Percentiles rank a stretch among this genome's conserved stretches.
Evolutionary conservation across 92 coral and sea anemone species (phyloP).

Genomic region (Bergia sp.): DNA sequence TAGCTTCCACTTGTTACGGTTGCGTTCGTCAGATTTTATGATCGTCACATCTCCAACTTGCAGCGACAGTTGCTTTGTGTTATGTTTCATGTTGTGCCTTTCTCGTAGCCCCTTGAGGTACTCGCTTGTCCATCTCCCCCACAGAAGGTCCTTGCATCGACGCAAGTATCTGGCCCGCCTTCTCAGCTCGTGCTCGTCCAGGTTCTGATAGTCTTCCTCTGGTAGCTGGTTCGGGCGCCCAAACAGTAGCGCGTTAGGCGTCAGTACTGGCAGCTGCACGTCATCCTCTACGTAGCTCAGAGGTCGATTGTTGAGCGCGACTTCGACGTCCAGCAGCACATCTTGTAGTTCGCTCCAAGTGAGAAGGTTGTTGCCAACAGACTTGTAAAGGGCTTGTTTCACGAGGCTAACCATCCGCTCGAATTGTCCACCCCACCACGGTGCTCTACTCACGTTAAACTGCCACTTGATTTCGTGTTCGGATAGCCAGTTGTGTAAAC

Average conservation of each 20-base stretch:
- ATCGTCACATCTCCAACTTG: slow-evolving; percentile 39
- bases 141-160: slow-evolving; percentile 35
- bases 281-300: slow-evolving; percentile 42
- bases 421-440: slow-evolving; percentile 52
- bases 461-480: slow-evolving; percentile 30
- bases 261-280: slow-evolving; percentile 31
- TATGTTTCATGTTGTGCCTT: slow-evolving; percentile 41
- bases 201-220: slow-evolving; percentile 26
- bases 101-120: slow-evolving; percentile 35
- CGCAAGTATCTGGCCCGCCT: background rate
- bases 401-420: slow-evolving; percentile 44
- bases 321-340: slow-evolving; percentile 43
- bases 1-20: slow-evolving; percentile 45
- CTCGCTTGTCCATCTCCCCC: slow-evolving; percentile 41
- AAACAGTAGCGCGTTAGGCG: slow-evolving; percentile 28
- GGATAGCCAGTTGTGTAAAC: slow-evolving; percentile 9
- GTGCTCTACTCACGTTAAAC: slow-evolving; percentile 29
- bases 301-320: slow-evolving; percentile 40
- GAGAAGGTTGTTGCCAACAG: slow-evolving; percentile 12
- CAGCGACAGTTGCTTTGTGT: background rate
- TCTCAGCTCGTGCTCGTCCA: slow-evolving; percentile 17
- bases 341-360: slow-evolving; percentile 41
- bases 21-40: slow-evolving; percentile 31
- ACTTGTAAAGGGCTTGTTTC: slow-evolving; percentile 44
- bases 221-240: slow-evolving; percentile 27